These are phyloP conservation scores for Schizopygopsis pylzovi DNA, from an alignment of 2,797 vertebrate genomes.

Conservation along the genomic window DNA sequence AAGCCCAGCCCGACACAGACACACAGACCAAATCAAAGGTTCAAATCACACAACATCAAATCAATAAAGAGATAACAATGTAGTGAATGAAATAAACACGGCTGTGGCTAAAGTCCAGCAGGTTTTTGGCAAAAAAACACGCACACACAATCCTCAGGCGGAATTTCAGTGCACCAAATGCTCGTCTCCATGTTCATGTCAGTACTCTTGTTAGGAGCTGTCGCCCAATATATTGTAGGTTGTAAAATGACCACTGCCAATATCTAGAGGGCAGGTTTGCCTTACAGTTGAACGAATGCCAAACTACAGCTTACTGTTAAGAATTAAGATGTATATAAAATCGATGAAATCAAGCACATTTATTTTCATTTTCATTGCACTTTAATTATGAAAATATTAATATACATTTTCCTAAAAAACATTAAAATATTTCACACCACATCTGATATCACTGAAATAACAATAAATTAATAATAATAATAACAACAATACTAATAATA, in stretches of 20 bases:
- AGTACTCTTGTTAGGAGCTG: not conserved
- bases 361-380: not conserved
- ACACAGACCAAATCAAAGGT: not conserved
- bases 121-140: not conserved
- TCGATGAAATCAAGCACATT: not conserved
- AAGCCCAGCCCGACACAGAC: constrained; percentile 25
- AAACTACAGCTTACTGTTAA: not conserved
- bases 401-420: not conserved
- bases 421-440: not conserved
- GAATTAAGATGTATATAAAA: not conserved
- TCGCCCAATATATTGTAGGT: not conserved
- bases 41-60: not conserved
- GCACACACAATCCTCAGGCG: not conserved
- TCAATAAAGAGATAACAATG: constrained; percentile 13
- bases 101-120: not conserved
- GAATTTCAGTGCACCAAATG: constrained; percentile 17
- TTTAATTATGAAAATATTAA: not conserved
- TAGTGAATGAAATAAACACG: not conserved
- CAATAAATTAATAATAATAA: too few species aligned
- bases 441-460: not conserved
- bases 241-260: constrained; percentile 2
- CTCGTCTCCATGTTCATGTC: not conserved
- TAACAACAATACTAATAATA: not conserved
- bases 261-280: not conserved
- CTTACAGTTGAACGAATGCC: not conserved